phyloP scores from a whole-genome alignment of 2,888 invertebrate genomes.

The Hyalella azteca region DNA sequence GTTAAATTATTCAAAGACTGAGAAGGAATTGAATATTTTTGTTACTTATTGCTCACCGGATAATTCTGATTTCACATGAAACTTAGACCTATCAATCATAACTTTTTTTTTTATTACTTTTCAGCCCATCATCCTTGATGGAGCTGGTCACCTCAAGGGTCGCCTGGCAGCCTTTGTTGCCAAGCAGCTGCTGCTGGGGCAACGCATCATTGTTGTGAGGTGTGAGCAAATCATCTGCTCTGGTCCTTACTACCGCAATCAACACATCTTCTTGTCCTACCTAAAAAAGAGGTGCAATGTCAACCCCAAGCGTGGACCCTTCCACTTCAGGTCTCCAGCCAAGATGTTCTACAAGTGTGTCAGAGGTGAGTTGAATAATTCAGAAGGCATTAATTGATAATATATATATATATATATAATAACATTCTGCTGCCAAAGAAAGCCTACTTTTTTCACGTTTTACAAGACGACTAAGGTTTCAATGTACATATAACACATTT shows the following conservation, averaged over 20 bases:
- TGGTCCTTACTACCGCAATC: conserved; percentile 96
- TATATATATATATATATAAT: too few relatives aligned
- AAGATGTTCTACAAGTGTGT: conserved; percentile 97
- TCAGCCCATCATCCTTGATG: conserved; percentile 97
- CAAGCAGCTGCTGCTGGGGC: conserved; percentile 93
- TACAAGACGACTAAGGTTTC: too few relatives aligned
- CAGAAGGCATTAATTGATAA: too few relatives aligned
- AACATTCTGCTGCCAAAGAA: too few relatives aligned
- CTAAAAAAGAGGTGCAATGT: conserved; percentile 97
- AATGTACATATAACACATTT: too few relatives aligned
- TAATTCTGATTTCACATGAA: too few relatives aligned
- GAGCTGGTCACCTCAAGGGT: conserved; percentile 96
- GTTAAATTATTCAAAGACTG: too few relatives aligned
- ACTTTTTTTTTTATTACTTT: too few relatives aligned
- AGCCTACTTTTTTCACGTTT: too few relatives aligned
- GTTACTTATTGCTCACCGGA: too few relatives aligned
- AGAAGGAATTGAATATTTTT: too few relatives aligned
- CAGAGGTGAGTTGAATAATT: conserved; percentile 81
- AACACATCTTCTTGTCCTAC: conserved; percentile 96
- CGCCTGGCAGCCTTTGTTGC: conserved; percentile 94
- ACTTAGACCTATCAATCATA: too few relatives aligned
- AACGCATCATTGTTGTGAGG: conserved; percentile 90
- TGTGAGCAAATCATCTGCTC: conserved; percentile 97
- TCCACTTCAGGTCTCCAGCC: conserved; percentile 97
- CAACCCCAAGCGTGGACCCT: conserved; percentile 97